These are phyloP conservation scores for Agrochola circellaris DNA, from an alignment of 2,888 invertebrate genomes.

Conservation along the genomic window DNA sequence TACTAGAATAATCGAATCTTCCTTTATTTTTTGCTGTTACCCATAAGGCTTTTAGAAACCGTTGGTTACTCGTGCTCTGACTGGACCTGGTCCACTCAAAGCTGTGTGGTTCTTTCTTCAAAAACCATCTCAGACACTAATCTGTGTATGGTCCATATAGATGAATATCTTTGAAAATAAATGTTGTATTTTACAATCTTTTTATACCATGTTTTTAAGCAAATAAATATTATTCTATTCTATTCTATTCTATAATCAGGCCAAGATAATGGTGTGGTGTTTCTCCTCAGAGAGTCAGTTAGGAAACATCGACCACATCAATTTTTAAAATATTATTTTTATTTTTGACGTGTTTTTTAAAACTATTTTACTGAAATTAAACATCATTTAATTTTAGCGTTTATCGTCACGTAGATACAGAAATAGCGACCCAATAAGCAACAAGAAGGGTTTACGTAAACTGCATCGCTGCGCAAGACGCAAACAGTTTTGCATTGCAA, in stretches of 20 bases:
- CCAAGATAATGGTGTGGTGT: too few relatives aligned
- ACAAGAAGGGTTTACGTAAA: constrained; percentile 32
- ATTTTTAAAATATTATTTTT: background rate
- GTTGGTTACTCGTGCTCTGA: background rate
- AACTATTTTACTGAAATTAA: background rate
- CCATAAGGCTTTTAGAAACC: background rate
- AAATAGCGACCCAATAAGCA: background rate
- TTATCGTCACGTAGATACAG: background rate
- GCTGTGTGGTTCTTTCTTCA: background rate
- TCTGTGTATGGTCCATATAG: background rate
- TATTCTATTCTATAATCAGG: too few relatives aligned
- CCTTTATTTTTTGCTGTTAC: background rate
- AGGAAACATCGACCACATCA: too few relatives aligned
- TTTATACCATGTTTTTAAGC: too few relatives aligned
- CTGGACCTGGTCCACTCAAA: background rate
- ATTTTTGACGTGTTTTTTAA: background rate
- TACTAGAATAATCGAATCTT: too few relatives aligned
- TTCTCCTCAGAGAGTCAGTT: background rate
- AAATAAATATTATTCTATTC: too few relatives aligned
- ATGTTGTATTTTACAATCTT: too few relatives aligned
- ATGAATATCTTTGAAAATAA: too few relatives aligned
- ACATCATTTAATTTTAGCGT: background rate
- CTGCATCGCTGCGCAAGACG: constrained; percentile 41
- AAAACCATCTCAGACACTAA: background rate
- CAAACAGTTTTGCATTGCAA: constrained; percentile 65